Conservation (phyloP, 2,888 invertebrate genomes). For the Neoaliturus tenellus region DNA sequence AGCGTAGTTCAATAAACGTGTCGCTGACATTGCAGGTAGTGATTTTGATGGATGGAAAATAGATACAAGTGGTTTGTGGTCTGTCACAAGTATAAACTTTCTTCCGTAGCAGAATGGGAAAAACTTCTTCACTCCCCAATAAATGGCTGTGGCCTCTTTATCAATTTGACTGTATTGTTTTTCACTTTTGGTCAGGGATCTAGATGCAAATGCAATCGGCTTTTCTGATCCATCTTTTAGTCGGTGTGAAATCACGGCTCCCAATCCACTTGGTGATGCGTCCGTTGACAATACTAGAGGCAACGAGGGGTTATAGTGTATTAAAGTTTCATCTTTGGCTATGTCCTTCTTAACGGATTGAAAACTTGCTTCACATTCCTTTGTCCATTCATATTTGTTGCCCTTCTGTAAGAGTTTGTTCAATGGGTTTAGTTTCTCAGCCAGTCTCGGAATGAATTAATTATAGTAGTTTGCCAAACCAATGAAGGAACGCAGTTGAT, state of each 20-base stretch:
- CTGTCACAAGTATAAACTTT: conserved; percentile 69
- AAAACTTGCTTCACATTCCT: conserved; percentile 59
- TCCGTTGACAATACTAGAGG: conserved; percentile 68
- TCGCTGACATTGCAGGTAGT: no score
- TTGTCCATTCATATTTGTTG: conserved; percentile 59
- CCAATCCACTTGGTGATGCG: conserved; percentile 69
- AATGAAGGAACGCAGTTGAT: conserved; percentile 65
- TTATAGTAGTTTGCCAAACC: conserved; percentile 69
- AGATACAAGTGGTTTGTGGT: conserved; percentile 69
- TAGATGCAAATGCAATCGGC: conserved; percentile 70
- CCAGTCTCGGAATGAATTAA: conserved; percentile 68
- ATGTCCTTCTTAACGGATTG: conserved; percentile 65
- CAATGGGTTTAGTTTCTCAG: conserved; percentile 58
- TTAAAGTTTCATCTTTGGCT: conserved; percentile 59
- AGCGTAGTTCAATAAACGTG: no score
- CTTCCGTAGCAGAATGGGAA: conserved; percentile 70
- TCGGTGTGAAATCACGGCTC: conserved; percentile 68
- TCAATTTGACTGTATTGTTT: conserved; percentile 70
- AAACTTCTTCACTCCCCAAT: conserved; percentile 70
- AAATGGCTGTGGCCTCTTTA: conserved; percentile 69
- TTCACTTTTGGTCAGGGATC: conserved; percentile 69
- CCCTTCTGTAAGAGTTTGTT: conserved; percentile 65
- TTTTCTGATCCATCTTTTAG: conserved; percentile 68
- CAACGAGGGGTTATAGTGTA: conserved; percentile 66
- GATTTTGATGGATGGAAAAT: conserved; percentile 43